Evolutionary conservation across 53 echinoderm and acorn worm genomes (phyloP), one percentile per base, ranked within the genome.

Genomic region (Stichopus horrens): DNA sequence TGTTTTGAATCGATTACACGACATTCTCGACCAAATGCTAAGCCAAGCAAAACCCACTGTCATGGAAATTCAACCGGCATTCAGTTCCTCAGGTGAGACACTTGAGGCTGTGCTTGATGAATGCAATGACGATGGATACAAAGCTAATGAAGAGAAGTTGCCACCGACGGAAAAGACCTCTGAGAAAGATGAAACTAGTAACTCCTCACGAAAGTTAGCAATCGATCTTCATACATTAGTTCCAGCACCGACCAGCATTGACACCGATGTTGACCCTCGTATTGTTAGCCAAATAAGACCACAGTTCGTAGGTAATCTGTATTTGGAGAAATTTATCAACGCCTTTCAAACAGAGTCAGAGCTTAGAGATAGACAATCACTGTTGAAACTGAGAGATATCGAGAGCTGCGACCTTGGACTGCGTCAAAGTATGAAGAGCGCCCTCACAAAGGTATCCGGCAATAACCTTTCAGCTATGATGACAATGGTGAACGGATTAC

Each of bases 401-500:
- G 9, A n/a, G 6, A 57, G 21, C 4, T 4, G 14, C 53, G 23
- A 56, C n/a, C n/a, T 52, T 54, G n/a, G 54, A 55, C 54, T 79
- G 10, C 52, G 21, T 53, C 54, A 79, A 9, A 81, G 81, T 57
- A 18, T 81, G 13, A 8, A 6, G 52, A 23, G 16, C 21, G 23
- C 52, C 6, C 65, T 66, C 5, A 52, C 65, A 21, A 63, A 23
- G 85, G 9, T 21, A 18, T 5, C 67, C 18, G 71, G 85, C 19
- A 85, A 68, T 22, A 65, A 85, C 5, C 65, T 67, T 13, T 53
- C 85, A 63, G 85, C 85, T 51, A 65, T 85, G 18, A 63, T 23
- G 67, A 20, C 14, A 37, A 66, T 85, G 85, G 68, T 67, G 66
- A 18, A 66, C 51, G 18, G 67, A 85, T 65, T 85, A 67, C 66